Base-by-base conservation (phyloP, 2,113 vertebrate species). In the Forbesichthys agassizii region DNA sequence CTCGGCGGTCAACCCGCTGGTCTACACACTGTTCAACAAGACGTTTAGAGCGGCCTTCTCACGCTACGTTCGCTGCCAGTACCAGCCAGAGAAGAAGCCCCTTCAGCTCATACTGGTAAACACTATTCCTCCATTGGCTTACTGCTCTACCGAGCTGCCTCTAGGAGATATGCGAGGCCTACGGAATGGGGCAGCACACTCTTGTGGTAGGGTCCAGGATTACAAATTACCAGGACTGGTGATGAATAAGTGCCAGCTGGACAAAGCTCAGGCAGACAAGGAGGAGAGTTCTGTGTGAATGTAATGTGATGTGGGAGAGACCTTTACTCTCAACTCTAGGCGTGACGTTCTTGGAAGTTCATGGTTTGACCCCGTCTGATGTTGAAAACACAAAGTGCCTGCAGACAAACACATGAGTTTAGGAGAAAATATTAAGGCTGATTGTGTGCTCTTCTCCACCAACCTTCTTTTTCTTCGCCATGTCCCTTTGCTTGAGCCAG, bases 11-110 rank as follows among this genome's bases (percentile, higher is more conserved):
- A 99, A 99, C 58, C 97, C 97, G 0, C 92, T 99, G 0, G 94
- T 99, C 1, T 99, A 99, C 48, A 99, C 97, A 0, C 71, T 99
- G 60, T 99, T 99, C 76, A 99, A 99, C 33, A 95, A 97, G 82
- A 98, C 96, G 0, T 99, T 98, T 62, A 92, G 97, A 0, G 93
- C 95, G 0, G 97, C 97, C 0, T 99, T 99, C 77, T 91, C 92
- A 0, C 93, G 96, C 42, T 99, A 98, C 57, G 92, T 98, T 7
- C 92, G 93, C 66, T 99, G 97, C 82, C 95, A 81, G 61, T 99
- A 97, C 88, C 94, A 90, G 66, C 94, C 96, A 18, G 91, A 94
- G 75, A 97, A 93, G 83, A 97, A 96, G 79, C 95, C 95, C 0
- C 77, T 98, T 69, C 97, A 97, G 82, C 86, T 96, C 68, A 98